Base-by-base conservation (phyloP, 2,797 vertebrate species). In the Etheostoma nigrum region DNA sequence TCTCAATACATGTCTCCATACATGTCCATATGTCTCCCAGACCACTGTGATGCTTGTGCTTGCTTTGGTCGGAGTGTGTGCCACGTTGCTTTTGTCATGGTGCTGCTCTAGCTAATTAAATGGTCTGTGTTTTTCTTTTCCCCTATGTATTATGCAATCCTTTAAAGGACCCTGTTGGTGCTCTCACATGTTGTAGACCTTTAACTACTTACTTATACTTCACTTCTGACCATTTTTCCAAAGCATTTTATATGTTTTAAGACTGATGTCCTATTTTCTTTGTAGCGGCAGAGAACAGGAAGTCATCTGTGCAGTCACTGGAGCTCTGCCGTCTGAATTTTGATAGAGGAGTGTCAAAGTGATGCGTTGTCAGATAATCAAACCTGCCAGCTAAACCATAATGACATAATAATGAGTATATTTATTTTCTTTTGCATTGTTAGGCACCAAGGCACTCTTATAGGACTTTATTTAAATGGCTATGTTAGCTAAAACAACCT, bases 31-130 rank as follows among this genome's bases (percentile, higher is more conserved):
- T 78, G 73, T 84, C 40, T 72, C 57, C 53, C 76, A 8, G 53
- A 74, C 44, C 48, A 16, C 60, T 84, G 81, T 86, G 67, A 67
- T 79, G 83, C 77, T 76, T 78, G 70, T 87, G 67, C 64, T 82
- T 77, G 74, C 68, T 83, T 59, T 78, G 62, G 65, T 79, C 10
- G 1, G 23, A 52, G 58, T 88, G 80, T 86, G 73, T 86, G 78
- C 53, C 33, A 59, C 59, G 76, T 66, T 30, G 73, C 70, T 78
- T 40, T 71, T 83, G 76, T 82, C 58, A 42, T 84, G 45, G 45
- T 80, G 82, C 53, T 11, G 36, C 60, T 72, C 76, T 51, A 33
- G 19, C 59, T 59, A 53, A 60, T 23, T 58, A 13, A 59, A 62
- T 40, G 18, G 8, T 66, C 9, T 72, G 66, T 85, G 79, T 74